Evolutionary conservation across 2,888 invertebrate species (phyloP), one percentile per base, ranked within the genome.

Genomic region (Villa cingulata): DNA sequence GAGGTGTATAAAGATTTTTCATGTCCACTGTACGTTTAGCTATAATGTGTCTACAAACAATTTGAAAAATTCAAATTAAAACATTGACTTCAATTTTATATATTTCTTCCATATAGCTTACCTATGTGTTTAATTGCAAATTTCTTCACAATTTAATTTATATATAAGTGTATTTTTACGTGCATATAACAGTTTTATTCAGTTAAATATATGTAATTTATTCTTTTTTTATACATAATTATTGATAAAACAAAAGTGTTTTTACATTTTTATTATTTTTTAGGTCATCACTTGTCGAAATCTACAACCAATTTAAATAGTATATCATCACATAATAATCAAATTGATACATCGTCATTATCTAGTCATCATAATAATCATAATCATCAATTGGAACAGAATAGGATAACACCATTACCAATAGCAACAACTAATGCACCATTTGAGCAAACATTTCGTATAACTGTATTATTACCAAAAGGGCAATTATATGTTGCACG

Each of bases 401-500:
- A 68, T 55, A 64, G 65, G 51, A 69, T 69, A 49, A 63, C 66
- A 4, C 68, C 68, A 14, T 54, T 68, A 48, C 64, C 66, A 40
- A 63, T 60, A 45, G 64, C 61, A 49, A 63, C 66, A 43, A 67
- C 62, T 47, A 69, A 68, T 59, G 68, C 68, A 15, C 69, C 70
- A 36, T 70, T 70, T 49, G 70, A 70, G 57, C 70, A 70, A 56
- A 68, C 65, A 15, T 70, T 70, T 49, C 67, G 70, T 48, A 68
- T 70, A 32, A 70, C 68, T 65, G 83, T 88, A 34, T 80, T 85
- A 62, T 71, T 88, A 56, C 88, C 87, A 32, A 75, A 81, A 56
- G 83, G 83, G 62, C 87, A 88, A 68, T 73, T 87, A 48, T 83
- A 80, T 66, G 86, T 88, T 14, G 74, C 80, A 37, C 72, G 88